These are phyloP conservation scores for Scelioninae gen. 2 DNA, from an alignment of 2,888 invertebrate species.

Conservation along the genomic window DNA sequence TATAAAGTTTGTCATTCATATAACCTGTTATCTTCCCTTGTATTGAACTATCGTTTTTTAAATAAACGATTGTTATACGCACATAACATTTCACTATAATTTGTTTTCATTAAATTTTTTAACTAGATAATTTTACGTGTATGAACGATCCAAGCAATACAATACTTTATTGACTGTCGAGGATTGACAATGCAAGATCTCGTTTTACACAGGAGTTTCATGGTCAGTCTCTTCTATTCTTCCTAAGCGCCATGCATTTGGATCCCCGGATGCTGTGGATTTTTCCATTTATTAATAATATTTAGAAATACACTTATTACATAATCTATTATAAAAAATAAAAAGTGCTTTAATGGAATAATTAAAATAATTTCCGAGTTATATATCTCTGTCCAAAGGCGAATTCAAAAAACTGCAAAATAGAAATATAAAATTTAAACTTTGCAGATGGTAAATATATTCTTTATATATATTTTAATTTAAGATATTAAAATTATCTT, in stretches of 20 bases:
- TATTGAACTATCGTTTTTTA: conserved; percentile 16
- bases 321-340: background rate
- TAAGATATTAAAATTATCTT: too few species aligned
- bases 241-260: conserved; percentile 88
- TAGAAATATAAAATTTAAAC: too few species aligned
- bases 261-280: conserved; percentile 78
- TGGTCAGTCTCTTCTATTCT: conserved; percentile 89
- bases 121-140: conserved; percentile 36
- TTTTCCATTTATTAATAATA: background rate
- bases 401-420: too few species aligned
- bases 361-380: background rate
- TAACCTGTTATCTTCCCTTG: conserved; percentile 16
- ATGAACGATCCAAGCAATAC: conserved; percentile 41
- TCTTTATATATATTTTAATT: too few species aligned
- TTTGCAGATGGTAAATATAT: too few species aligned
- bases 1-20: conserved; percentile 21
- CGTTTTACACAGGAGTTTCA: conserved; percentile 85
- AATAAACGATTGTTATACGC: conserved; percentile 52
- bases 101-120: conserved; percentile 19
- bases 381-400: too few species aligned
- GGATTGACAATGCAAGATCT: conserved; percentile 49
- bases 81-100: conserved; percentile 46
- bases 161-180: conserved; percentile 55
- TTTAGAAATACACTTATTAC: background rate
- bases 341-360: background rate